phyloP scores from a whole-genome alignment of 1,140 invertebrate species.

The Drosophila asahinai region DNA sequence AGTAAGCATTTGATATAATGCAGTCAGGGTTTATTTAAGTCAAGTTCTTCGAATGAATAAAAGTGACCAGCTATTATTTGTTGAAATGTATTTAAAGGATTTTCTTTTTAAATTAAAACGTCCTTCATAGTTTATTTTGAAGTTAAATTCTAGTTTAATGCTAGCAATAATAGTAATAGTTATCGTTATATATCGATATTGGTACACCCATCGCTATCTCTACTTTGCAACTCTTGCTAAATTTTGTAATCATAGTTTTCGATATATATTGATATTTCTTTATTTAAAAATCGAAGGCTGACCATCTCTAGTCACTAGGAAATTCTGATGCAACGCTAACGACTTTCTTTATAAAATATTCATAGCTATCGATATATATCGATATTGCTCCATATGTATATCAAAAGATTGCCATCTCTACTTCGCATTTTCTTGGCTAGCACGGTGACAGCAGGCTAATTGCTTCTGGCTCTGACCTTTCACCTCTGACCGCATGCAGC shows the following conservation, averaged over 20 bases:
- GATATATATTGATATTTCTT: too few relatives aligned
- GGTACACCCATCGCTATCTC: too few relatives aligned
- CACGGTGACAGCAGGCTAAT: neutral
- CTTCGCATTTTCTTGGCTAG: neutral
- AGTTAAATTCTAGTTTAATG: too few relatives aligned
- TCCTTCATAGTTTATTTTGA: too few relatives aligned
- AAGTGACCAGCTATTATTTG: neutral
- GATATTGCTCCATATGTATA: neutral
- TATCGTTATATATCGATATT: too few relatives aligned
- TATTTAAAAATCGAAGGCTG: too few relatives aligned
- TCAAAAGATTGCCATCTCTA: neutral
- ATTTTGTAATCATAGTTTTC: too few relatives aligned
- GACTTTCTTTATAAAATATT: neutral
- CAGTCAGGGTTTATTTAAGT: conserved; percentile 3
- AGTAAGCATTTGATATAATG: conserved; percentile 5
- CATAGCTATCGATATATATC: too few relatives aligned
- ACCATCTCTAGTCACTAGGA: too few relatives aligned
- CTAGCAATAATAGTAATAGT: too few relatives aligned
- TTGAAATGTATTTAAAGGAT: neutral
- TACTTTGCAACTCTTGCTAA: too few relatives aligned
- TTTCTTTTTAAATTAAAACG: too few relatives aligned
- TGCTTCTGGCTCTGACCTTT: conserved; percentile 11
- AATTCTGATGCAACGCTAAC: neutral
- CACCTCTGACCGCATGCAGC: neutral
- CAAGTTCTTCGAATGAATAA: neutral